Base-by-base conservation (phyloP, 2,797 vertebrate species). In the Trachurus trachurus region DNA sequence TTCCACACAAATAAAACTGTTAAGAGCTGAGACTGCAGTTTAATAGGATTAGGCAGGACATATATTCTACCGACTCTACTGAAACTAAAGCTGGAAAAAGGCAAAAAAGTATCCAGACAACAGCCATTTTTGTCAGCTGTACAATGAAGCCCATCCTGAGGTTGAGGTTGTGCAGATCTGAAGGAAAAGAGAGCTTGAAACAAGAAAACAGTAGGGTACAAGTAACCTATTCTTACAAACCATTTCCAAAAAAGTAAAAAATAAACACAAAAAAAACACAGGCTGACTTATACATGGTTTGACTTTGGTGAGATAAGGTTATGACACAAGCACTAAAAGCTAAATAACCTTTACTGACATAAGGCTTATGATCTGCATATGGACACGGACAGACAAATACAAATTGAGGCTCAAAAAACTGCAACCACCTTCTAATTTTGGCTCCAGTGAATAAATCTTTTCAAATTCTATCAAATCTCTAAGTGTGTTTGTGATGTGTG, bases 11-110 rank as follows among this genome's bases (percentile, higher is more conserved):
- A 87, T 80, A 42, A 83, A 81, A 78, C 60, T 39, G 70, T 70
- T 84, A 59, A 78, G 84, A 85, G 70, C 68, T 29, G 77, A 88
- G 66, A 81, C 66, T 77, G 77, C 58, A 66, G 39, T 86, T 88
- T 80, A 87, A 86, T 70, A 75, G 83, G 84, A 89, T 87, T 83
- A 88, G 37, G 47, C 54, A 56, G 63, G 61, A 78, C 81, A 64
- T 73, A 58, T 63, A 87, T 87, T 76, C 31, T 34, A 78, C 60
- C 61, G 52, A 73, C 39, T 82, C 71, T 39, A 67, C 71, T 62
- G 21, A 70, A 80, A 81, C 82, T 34, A 83, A 79, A 76, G 62
- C 54, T 54, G 26, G 9, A 0, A 52, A 63, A 70, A 74, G 29
- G 71, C 34, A 42, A 66, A 26, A 22, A 54, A 29, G 49, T 16